Evolutionary conservation across 2,797 vertebrate species (phyloP).

Genomic region (Sebastes taczanowskii): DNA sequence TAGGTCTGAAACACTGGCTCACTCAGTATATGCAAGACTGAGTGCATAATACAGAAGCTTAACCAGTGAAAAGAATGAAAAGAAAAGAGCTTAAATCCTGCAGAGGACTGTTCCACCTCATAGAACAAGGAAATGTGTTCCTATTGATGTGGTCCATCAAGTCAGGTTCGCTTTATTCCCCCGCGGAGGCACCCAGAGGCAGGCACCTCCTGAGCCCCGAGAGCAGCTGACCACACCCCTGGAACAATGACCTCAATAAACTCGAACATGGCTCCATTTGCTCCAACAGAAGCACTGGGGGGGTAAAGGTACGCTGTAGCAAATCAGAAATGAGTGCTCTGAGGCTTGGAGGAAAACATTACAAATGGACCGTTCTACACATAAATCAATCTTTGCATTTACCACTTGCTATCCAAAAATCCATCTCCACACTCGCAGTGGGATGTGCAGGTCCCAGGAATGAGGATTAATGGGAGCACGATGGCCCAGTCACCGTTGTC

Average conservation of each 20-base stretch:
- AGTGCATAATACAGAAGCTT: constrained; percentile 63
- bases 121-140: constrained; percentile 73
- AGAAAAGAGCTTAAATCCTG: constrained; percentile 50
- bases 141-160: constrained; percentile 71
- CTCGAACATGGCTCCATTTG: constrained; percentile 67
- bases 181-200: constrained; percentile 51
- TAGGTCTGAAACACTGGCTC: constrained; percentile 48
- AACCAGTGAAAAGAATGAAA: constrained; percentile 63
- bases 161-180: constrained; percentile 59
- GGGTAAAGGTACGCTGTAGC: constrained; percentile 54
- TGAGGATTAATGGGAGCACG: constrained; percentile 75
- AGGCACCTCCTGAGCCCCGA: constrained; percentile 57
- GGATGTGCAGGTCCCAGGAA: constrained; percentile 45
- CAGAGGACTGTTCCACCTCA: constrained; percentile 72
- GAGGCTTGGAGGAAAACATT: constrained; percentile 65
- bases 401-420: constrained; percentile 65
- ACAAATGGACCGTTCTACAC: constrained; percentile 66
- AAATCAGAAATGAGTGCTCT: constrained; percentile 68
- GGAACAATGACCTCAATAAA: constrained; percentile 79
- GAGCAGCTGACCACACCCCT: constrained; percentile 73
- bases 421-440: constrained; percentile 53
- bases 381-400: constrained; percentile 79
- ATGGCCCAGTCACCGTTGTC: constrained; percentile 60
- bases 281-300: constrained; percentile 60
- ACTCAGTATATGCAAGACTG: constrained; percentile 38